Evolutionary conservation across 2,113 vertebrate species (phyloP).

Genomic region (Halcyon malimbica): DNA sequence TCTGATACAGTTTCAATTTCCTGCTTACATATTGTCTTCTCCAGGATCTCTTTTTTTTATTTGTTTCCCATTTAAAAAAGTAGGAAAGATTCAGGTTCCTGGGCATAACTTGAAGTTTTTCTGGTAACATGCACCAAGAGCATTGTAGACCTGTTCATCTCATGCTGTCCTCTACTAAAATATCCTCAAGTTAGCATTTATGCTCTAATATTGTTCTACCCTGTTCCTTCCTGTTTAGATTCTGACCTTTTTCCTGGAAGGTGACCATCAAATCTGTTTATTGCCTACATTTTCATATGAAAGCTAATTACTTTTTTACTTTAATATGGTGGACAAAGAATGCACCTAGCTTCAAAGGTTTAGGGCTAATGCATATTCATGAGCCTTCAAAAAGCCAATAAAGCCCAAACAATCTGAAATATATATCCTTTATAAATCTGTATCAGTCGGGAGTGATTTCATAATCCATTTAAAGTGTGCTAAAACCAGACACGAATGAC

Average conservation of each 20-base stretch:
- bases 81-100: neutral
- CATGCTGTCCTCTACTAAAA: neutral
- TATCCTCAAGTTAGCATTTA: neutral
- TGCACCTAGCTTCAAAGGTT: neutral
- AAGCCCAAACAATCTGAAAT: neutral
- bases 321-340: neutral
- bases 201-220: neutral
- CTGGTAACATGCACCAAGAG: neutral
- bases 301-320: neutral
- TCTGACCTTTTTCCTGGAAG: neutral
- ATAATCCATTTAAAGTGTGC: neutral
- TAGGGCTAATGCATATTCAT: neutral
- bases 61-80: neutral
- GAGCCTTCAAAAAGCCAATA: neutral
- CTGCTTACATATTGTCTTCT: neutral
- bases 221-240: neutral
- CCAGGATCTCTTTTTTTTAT: neutral
- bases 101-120: neutral
- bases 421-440: neutral
- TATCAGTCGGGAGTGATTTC: neutral
- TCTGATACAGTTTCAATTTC: neutral
- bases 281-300: neutral
- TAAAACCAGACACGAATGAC: neutral
- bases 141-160: slow-evolving; percentile 16
- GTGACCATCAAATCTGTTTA: neutral